Evolutionary conservation across 1,140 invertebrate species (phyloP).

Genomic region (Bombus waltoni): DNA sequence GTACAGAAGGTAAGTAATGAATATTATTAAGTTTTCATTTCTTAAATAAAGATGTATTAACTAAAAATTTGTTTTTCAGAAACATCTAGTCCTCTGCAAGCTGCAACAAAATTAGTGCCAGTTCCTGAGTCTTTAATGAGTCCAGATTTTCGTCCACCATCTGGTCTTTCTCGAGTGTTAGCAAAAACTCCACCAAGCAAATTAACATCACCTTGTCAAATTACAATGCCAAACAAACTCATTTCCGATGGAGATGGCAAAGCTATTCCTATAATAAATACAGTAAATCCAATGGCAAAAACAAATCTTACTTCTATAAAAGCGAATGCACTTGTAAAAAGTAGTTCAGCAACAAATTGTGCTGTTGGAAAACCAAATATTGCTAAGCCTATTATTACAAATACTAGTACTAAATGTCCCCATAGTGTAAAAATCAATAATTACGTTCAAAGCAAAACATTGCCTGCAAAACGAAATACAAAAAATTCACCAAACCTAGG

Average conservation of each 20-base stretch:
- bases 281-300: constrained; percentile 75
- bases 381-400: constrained; percentile 74
- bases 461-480: constrained; percentile 70
- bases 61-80: constrained; percentile 64
- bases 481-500: constrained; percentile 76
- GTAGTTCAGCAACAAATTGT: constrained; percentile 76
- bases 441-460: constrained; percentile 79
- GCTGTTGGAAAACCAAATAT: constrained; percentile 70
- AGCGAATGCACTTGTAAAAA: constrained; percentile 73
- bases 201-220: constrained; percentile 76
- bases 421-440: constrained; percentile 80
- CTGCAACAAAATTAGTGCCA: constrained; percentile 92
- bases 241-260: constrained; percentile 70
- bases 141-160: constrained; percentile 88
- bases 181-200: constrained; percentile 77
- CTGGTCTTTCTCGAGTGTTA: constrained; percentile 75
- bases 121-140: constrained; percentile 93
- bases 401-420: constrained; percentile 74
- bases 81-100: constrained; percentile 87
- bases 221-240: constrained; percentile 73
- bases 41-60: not conserved
- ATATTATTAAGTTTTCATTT: not conserved
- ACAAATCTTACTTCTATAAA: constrained; percentile 69
- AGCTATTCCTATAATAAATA: constrained; percentile 74
- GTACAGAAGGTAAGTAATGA: constrained; percentile 73